These are phyloP conservation scores for Meliscaeva auricollis DNA, from an alignment of 2,888 invertebrate genomes.

Conservation along the genomic window DNA sequence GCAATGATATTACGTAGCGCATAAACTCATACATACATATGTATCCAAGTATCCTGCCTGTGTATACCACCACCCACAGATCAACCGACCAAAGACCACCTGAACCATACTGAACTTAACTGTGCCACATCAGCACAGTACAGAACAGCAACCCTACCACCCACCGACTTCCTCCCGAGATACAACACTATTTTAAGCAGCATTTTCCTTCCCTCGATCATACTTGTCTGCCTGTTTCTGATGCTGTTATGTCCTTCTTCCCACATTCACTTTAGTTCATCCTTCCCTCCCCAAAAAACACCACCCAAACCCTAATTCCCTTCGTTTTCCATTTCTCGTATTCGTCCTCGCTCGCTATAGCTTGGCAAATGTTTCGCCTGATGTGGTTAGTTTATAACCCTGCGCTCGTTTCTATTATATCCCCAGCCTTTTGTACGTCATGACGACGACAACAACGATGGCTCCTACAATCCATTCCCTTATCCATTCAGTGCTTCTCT, in stretches of 20 bases:
- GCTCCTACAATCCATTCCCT: constrained; percentile 47
- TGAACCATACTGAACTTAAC: constrained; percentile 69
- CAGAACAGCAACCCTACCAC: constrained; percentile 16
- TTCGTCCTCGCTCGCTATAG: constrained; percentile 1
- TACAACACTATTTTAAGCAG: constrained; percentile 35
- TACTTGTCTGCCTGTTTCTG: constrained; percentile 37
- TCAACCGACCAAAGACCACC: constrained; percentile 70
- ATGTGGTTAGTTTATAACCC: constrained; percentile 76
- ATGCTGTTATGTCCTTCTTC: constrained; percentile 21
- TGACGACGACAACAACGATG: constrained; percentile 51
- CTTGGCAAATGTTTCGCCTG: constrained; percentile 53
- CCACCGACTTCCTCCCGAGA: not conserved
- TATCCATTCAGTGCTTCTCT: constrained; percentile 28
- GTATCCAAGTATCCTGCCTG: constrained; percentile 3
- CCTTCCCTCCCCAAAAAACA: not conserved
- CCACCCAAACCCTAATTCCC: constrained; percentile 31
- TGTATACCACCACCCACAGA: constrained; percentile 59
- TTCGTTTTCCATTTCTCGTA: constrained; percentile 41
- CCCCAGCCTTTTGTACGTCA: constrained; percentile 69
- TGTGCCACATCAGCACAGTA: constrained; percentile 55
- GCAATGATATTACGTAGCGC: constrained; percentile 68
- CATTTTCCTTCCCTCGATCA: constrained; percentile 50
- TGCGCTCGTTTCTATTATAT: constrained; percentile 73
- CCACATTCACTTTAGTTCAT: constrained; percentile 32
- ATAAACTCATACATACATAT: constrained; percentile 30